phyloP scores from a whole-genome alignment of 1,140 invertebrate species.

The Lysiphlebus fabarum region DNA sequence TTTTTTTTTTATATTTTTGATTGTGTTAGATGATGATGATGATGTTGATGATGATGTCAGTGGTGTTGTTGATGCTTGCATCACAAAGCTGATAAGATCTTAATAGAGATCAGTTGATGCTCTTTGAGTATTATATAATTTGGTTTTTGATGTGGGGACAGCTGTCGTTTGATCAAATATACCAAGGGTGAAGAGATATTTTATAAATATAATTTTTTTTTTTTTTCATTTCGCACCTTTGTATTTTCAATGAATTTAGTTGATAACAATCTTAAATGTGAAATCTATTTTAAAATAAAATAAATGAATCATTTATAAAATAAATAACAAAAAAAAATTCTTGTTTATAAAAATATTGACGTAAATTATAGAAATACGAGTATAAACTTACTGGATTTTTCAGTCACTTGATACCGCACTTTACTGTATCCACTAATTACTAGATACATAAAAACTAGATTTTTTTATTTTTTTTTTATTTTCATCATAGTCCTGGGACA shows the following conservation, averaged over 20 bases:
- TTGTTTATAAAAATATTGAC: too few relatives aligned
- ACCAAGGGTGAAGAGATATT: too few relatives aligned
- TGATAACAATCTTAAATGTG: too few relatives aligned
- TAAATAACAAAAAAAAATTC: too few relatives aligned
- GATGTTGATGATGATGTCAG: neutral
- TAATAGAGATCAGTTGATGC: constrained; percentile 50
- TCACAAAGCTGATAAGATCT: constrained; percentile 35
- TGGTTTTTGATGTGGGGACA: constrained; percentile 51
- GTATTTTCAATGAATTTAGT: too few relatives aligned
- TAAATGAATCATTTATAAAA: too few relatives aligned
- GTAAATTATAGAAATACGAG: neutral
- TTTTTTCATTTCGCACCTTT: too few relatives aligned
- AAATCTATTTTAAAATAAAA: too few relatives aligned
- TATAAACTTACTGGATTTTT: constrained; percentile 2
- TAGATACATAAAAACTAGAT: constrained; percentile 11
- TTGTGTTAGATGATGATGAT: too few relatives aligned
- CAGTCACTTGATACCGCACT: neutral
- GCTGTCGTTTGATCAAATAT: constrained; percentile 41
- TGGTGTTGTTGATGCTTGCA: neutral
- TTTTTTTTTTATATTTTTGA: too few relatives aligned
- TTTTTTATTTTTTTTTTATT: constrained; percentile 12
- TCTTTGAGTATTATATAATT: constrained; percentile 50
- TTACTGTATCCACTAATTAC: constrained; percentile 22
- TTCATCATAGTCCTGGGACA: constrained; percentile 8
- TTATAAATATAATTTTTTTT: too few relatives aligned